These are phyloP conservation scores for Cercopithecus mona DNA, from an alignment of 2,113 vertebrate species.

Conservation along the genomic window DNA sequence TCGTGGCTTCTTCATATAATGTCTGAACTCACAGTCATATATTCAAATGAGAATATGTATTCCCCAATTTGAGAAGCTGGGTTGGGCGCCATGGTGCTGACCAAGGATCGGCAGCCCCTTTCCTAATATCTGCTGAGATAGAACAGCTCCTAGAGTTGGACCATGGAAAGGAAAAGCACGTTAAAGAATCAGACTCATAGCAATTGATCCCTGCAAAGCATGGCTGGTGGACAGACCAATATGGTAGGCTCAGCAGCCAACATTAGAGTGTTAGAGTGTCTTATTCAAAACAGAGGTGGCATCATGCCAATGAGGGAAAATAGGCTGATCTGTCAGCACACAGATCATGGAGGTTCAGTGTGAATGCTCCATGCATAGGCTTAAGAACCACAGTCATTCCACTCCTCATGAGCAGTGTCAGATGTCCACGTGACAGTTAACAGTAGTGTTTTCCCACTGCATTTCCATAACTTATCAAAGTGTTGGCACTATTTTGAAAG, in stretches of 20 bases:
- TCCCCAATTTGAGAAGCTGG: background rate
- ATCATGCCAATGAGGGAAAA: background rate
- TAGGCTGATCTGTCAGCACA: background rate
- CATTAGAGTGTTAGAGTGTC: background rate
- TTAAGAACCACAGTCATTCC: background rate
- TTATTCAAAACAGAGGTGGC: background rate
- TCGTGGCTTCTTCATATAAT: background rate
- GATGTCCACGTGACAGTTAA: background rate
- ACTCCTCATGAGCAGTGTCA: background rate
- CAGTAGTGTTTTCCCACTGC: background rate
- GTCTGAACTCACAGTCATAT: background rate
- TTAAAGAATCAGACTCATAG: background rate
- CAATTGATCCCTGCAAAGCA: background rate
- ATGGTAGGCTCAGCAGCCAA: background rate
- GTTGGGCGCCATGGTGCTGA: background rate
- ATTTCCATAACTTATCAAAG: background rate
- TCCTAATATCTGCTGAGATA: background rate
- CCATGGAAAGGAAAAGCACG: background rate
- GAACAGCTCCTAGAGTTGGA: background rate
- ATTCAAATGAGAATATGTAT: background rate
- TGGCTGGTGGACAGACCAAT: background rate
- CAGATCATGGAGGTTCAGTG: background rate
- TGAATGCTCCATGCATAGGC: background rate
- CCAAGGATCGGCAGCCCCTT: background rate
- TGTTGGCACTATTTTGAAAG: slow-evolving; percentile 43